Evolutionary conservation across 2,888 invertebrate species (phyloP).

Genomic region (Linnaemya vulpina): DNA sequence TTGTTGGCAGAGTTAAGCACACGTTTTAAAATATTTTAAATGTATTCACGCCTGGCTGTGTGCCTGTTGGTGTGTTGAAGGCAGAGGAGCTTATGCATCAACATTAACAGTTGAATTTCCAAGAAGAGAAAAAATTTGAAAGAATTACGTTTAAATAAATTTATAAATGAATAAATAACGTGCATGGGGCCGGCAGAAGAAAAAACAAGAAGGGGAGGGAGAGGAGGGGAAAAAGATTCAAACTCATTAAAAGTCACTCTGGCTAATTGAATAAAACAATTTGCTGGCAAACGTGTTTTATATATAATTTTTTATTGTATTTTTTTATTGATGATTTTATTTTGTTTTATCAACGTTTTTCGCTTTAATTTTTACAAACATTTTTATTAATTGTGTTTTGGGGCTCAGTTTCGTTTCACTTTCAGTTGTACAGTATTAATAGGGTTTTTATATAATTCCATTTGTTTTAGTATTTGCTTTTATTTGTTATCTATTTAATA

Average conservation of each 20-base stretch:
- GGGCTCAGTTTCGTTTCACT: slow-evolving; percentile 30
- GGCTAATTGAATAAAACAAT: slow-evolving; percentile 71
- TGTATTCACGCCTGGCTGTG: neutral
- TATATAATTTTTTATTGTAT: slow-evolving; percentile 35
- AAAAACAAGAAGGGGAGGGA: neutral
- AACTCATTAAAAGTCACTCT: slow-evolving; percentile 70
- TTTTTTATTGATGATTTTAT: slow-evolving; percentile 58
- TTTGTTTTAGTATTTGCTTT: slow-evolving; percentile 68
- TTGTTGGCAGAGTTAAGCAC: neutral
- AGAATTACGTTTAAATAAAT: slow-evolving; percentile 1
- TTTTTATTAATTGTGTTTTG: slow-evolving; percentile 10
- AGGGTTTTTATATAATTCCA: slow-evolving; percentile 31
- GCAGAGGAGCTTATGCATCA: neutral
- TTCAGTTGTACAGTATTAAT: slow-evolving; percentile 52
- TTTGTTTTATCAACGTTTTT: slow-evolving; percentile 27
- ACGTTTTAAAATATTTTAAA: slow-evolving; percentile 18
- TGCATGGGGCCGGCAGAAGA: neutral
- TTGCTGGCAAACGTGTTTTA: slow-evolving; percentile 62
- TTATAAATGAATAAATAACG: slow-evolving; percentile 10
- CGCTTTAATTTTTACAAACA: slow-evolving; percentile 59
- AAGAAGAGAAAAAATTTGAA: neutral
- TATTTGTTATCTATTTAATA: slow-evolving; percentile 72
- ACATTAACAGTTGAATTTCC: neutral
- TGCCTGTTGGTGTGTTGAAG: neutral
- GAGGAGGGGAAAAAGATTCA: neutral